Conservation (phyloP, 1,140 invertebrate species). For the Gerris buenoi region DNA sequence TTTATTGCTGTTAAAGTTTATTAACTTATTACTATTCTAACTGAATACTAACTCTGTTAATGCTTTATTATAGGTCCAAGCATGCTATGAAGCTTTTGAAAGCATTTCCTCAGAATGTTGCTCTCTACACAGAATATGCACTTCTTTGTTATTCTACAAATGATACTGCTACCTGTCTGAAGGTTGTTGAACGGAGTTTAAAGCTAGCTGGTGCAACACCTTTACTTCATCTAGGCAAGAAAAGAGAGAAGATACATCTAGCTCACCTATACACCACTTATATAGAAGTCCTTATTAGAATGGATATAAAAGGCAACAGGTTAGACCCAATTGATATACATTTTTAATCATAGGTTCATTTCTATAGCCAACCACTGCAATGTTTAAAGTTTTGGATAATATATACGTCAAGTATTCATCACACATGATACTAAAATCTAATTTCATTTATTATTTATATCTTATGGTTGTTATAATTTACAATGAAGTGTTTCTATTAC, state of each 20-base stretch:
- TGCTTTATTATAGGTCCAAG: no score
- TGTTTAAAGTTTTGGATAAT: no score
- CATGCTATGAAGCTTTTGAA: conserved; percentile 18
- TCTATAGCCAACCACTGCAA: no score
- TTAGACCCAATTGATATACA: neutral
- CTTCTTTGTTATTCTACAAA: conserved; percentile 16
- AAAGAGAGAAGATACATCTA: neutral
- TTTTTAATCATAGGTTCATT: no score
- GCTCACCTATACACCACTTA: neutral
- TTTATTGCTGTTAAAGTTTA: no score
- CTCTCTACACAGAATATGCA: conserved; percentile 18
- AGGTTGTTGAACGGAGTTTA: conserved; percentile 34
- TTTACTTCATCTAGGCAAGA: neutral
- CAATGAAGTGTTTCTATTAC: no score
- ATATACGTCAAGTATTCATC: no score
- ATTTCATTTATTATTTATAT: no score
- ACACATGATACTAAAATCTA: no score
- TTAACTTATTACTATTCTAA: no score
- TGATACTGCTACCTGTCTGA: conserved; percentile 10
- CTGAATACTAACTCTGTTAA: no score
- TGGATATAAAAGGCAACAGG: neutral
- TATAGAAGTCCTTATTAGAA: neutral
- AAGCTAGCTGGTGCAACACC: conserved; percentile 18
- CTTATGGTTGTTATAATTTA: no score
- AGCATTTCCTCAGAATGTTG: conserved; percentile 10